Percentiles rank a stretch among this genome's conserved stretches.
These are phyloP conservation scores for Melitaea athalia DNA, from an alignment of 2,888 invertebrate species.

Conservation along the genomic window DNA sequence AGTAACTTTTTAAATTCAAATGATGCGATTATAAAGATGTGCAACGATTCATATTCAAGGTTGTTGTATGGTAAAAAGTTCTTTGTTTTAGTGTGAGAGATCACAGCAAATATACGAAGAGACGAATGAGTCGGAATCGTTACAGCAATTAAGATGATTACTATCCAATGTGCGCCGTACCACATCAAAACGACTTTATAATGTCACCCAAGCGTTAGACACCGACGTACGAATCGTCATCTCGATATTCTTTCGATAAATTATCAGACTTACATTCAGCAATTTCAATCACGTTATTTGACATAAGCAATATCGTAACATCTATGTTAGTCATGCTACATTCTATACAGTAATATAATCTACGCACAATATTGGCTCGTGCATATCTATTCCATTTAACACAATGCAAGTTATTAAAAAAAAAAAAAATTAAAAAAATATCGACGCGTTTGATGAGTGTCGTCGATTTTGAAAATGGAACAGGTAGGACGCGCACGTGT, in stretches of 20 bases:
- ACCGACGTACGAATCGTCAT: background rate
- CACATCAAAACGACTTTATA: constrained; percentile 13
- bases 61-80: background rate
- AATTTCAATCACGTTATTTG: constrained; percentile 31
- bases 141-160: constrained; percentile 27
- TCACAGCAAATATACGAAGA: constrained; percentile 28
- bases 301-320: constrained; percentile 31
- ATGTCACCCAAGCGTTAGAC: constrained; percentile 5
- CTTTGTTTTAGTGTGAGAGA: constrained; percentile 28
- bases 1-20: background rate
- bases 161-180: background rate
- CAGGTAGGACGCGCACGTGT: constrained; percentile 10
- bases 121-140: constrained; percentile 11
- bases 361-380: constrained; percentile 17
- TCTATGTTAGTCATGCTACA: constrained; percentile 38
- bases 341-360: constrained; percentile 25
- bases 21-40: background rate
- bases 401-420: too few species aligned
- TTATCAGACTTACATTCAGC: constrained; percentile 30
- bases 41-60: background rate
- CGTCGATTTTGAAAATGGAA: background rate
- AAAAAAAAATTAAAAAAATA: background rate
- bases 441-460: too few species aligned
- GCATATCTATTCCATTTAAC: constrained; percentile 16
- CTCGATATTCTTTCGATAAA: background rate